Conservation (phyloP, 2,113 vertebrate species). For the Lampris megalopsis region DNA sequence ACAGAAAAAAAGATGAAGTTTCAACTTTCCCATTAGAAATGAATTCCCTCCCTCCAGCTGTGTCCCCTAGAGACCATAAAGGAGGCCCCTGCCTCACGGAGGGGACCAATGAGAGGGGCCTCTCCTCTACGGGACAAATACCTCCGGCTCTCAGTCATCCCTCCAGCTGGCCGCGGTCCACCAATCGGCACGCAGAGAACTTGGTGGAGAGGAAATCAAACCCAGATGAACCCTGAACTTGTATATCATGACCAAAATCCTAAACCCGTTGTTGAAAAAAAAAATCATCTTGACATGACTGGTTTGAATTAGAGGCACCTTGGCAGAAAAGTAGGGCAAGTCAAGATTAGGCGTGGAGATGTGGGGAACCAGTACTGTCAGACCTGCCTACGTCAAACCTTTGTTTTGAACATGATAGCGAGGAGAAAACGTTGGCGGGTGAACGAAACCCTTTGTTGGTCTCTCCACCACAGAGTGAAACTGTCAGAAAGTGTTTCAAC, state of each 20-base stretch:
- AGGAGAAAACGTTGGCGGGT: slow-evolving; percentile 7
- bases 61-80: slow-evolving; percentile 64
- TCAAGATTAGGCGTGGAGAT: slow-evolving; percentile 32
- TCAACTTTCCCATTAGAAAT: slow-evolving; percentile 70
- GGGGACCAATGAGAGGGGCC: slow-evolving; percentile 63
- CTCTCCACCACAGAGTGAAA: slow-evolving; percentile 3
- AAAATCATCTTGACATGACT: slow-evolving; percentile 55
- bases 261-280: slow-evolving; percentile 55
- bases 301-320: slow-evolving; percentile 67
- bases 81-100: slow-evolving; percentile 59
- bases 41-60: slow-evolving; percentile 74
- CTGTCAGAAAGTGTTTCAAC: neutral
- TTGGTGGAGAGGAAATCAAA: slow-evolving; percentile 78
- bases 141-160: slow-evolving; percentile 75
- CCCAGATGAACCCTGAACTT: slow-evolving; percentile 79
- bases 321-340: slow-evolving; percentile 55
- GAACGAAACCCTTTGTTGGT: slow-evolving; percentile 17
- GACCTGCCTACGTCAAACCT: slow-evolving; percentile 18
- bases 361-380: slow-evolving; percentile 16
- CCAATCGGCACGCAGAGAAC: slow-evolving; percentile 69
- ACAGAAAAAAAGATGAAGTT: slow-evolving; percentile 32
- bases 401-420: slow-evolving; percentile 53
- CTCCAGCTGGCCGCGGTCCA: slow-evolving; percentile 65
- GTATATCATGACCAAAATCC: slow-evolving; percentile 75
- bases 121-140: slow-evolving; percentile 75